Conservation (phyloP, 2,113 vertebrate genomes). For the Eretmodus cyanostictus region DNA sequence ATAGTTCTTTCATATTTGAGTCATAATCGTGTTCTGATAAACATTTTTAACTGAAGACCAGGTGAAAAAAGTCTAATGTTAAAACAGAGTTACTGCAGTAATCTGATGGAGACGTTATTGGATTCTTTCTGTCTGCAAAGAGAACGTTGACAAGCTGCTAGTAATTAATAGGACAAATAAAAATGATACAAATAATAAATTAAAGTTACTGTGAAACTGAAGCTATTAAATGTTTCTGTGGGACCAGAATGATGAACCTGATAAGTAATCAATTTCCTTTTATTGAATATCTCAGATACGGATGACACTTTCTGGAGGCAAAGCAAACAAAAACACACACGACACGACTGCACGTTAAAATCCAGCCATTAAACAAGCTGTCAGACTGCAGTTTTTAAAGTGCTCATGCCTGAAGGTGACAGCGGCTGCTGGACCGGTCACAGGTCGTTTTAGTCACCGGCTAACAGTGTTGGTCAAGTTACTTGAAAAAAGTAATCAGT, state of each 20-base stretch:
- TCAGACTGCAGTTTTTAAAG: accelerated
- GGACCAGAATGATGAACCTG: neutral
- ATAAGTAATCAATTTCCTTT: accelerated
- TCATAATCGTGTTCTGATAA: accelerated
- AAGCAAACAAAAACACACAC: neutral
- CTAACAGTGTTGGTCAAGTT: too few species aligned
- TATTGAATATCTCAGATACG: neutral
- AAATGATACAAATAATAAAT: neutral
- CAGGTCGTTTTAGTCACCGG: neutral
- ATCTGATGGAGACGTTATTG: neutral
- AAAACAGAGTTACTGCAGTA: neutral
- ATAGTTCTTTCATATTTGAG: accelerated
- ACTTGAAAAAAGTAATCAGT: too few species aligned
- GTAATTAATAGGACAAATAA: neutral
- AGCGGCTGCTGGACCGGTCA: neutral
- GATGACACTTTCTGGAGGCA: neutral
- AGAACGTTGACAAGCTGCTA: neutral
- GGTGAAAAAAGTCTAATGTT: neutral
- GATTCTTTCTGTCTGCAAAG: neutral
- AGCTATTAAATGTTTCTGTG: neutral
- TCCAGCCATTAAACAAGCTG: neutral
- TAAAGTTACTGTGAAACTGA: neutral
- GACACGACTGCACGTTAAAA: neutral
- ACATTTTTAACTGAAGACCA: neutral
- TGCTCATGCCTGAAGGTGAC: neutral